These are phyloP conservation scores for Cryptops parisi DNA, from an alignment of 2,888 invertebrate genomes.

Conservation along the genomic window DNA sequence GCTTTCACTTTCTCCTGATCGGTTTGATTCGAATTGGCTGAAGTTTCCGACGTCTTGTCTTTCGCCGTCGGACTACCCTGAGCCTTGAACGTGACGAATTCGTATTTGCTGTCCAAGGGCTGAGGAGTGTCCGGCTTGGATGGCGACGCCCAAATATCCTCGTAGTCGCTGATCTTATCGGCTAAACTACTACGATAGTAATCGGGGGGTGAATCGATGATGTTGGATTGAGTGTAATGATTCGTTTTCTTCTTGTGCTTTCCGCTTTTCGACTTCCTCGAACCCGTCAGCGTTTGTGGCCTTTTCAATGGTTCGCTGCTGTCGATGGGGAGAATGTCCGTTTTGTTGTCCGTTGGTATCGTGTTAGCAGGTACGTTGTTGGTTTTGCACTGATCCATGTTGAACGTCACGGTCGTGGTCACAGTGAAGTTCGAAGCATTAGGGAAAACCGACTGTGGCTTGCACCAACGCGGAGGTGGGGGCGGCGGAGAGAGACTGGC, in stretches of 20 bases:
- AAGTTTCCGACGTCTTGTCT: neutral
- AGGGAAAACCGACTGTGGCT: slow-evolving; percentile 37
- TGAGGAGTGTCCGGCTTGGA: slow-evolving; percentile 15
- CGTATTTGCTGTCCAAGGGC: slow-evolving; percentile 17
- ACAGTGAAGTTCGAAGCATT: slow-evolving; percentile 13
- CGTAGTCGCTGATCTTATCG: slow-evolving; percentile 88
- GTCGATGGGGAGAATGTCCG: slow-evolving; percentile 1
- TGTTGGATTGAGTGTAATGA: slow-evolving; percentile 49
- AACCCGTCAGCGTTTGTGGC: neutral
- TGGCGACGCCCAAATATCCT: slow-evolving; percentile 73
- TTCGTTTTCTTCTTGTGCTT: slow-evolving; percentile 1
- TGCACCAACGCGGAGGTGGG: slow-evolving; percentile 72
- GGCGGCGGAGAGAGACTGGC: slow-evolving; percentile 46
- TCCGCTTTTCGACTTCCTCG: neutral
- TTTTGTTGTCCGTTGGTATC: neutral
- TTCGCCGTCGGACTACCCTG: neutral
- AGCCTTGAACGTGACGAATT: neutral
- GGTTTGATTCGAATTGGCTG: slow-evolving; percentile 13
- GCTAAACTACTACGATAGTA: slow-evolving; percentile 65
- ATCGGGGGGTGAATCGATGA: slow-evolving; percentile 50
- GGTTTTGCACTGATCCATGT: slow-evolving; percentile 12
- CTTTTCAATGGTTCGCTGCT: slow-evolving; percentile 1
- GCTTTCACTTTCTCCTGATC: slow-evolving; percentile 16
- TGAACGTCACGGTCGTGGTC: slow-evolving; percentile 16
- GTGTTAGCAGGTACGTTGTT: neutral